A percentile compares a stretch with the other conserved stretches of the same genome.
These are phyloP conservation scores for Osmerus mordax DNA, from an alignment of 2,113 vertebrate species.

Conservation along the genomic window DNA sequence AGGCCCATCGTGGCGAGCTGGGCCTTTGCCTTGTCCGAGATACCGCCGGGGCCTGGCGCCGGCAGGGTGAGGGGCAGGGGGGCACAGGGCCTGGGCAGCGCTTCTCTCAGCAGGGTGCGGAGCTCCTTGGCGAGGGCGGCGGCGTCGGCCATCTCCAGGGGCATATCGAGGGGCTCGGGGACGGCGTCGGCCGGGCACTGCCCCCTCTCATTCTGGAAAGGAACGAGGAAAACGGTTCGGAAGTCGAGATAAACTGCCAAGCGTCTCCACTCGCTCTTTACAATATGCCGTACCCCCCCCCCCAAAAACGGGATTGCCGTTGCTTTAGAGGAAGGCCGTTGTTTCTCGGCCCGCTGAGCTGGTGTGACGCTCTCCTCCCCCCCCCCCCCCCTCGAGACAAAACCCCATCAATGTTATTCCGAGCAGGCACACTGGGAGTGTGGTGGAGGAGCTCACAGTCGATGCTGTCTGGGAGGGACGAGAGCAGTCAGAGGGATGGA, in stretches of 20 bases:
- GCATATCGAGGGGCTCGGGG: conserved; percentile 92
- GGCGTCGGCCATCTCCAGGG: conserved; percentile 91
- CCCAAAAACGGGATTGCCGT: too few species aligned
- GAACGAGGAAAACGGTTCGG: conserved; percentile 11
- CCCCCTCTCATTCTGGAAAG: conserved; percentile 85
- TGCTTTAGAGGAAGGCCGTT: too few species aligned
- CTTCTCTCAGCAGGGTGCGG: conserved; percentile 78
- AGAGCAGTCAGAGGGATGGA: background rate
- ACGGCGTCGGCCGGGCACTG: conserved; percentile 88
- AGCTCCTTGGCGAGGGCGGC: conserved; percentile 88
- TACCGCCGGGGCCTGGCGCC: conserved; percentile 59
- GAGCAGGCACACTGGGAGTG: conserved; percentile 11
- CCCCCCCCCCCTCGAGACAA: background rate
- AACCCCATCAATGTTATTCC: conserved; percentile 8
- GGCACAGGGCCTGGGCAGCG: conserved; percentile 72
- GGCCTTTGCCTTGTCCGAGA: conserved; percentile 70
- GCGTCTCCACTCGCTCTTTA: too few species aligned
- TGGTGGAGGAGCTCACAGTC: conserved; percentile 22
- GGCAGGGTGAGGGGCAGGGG: conserved; percentile 69
- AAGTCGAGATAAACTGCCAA: too few species aligned
- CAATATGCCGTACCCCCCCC: too few species aligned
- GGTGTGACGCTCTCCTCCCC: conserved; percentile 24
- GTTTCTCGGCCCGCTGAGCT: background rate
- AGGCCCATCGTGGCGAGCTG: conserved; percentile 80
- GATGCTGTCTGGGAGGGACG: background rate